Conservation (phyloP, 2,888 invertebrate species). For the Plagodis dolabraria region DNA sequence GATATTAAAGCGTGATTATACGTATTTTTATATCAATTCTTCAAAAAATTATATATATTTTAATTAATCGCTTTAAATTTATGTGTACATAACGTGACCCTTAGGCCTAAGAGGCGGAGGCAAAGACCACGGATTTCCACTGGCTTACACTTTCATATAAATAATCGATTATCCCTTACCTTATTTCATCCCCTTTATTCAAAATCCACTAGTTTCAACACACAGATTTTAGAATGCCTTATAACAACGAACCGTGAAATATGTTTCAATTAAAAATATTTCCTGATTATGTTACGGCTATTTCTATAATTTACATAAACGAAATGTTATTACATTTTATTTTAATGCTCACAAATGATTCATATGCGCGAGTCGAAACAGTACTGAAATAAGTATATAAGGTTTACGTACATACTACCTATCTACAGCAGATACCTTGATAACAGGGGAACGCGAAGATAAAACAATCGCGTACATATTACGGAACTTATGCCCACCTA, state of each 20-base stretch:
- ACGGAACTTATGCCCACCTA: constrained; percentile 5
- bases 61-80: too few relatives aligned
- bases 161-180: background rate
- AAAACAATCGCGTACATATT: constrained; percentile 17
- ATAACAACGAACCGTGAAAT: background rate
- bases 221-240: background rate
- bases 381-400: constrained; percentile 34
- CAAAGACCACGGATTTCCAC: too few relatives aligned
- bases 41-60: too few relatives aligned
- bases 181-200: background rate
- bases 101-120: too few relatives aligned
- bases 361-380: constrained; percentile 39
- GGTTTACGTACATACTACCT: constrained; percentile 29
- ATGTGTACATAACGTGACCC: too few relatives aligned
- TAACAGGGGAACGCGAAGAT: constrained; percentile 29
- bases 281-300: background rate
- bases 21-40: too few relatives aligned
- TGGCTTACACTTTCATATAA: too few relatives aligned
- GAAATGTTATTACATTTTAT: too few relatives aligned
- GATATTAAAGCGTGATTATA: too few relatives aligned
- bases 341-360: constrained; percentile 24
- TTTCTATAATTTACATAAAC: too few relatives aligned
- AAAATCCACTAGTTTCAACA: background rate
- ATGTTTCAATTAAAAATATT: background rate
- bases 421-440: constrained; percentile 33